Base-by-base conservation (phyloP, 2,888 invertebrate genomes). In the Glaucopsyche alexis region DNA sequence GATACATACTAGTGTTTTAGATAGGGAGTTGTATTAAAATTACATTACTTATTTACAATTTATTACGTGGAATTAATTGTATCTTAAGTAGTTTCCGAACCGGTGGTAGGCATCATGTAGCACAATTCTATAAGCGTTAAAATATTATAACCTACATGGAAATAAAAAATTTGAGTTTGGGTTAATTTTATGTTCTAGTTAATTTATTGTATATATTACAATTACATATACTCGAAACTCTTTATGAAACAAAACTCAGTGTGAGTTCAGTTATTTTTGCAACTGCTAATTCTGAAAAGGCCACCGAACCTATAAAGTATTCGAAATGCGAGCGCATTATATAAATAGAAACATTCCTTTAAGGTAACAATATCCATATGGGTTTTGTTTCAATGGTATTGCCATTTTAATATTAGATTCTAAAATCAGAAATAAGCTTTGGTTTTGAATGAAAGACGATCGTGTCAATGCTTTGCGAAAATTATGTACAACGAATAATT, bases 251-350 rank as follows among this genome's bases (percentile, higher is more conserved):
- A 47, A 69, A 69, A 69, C 69, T 29, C 69, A 69, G 14, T 47
- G 47, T 19, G 69, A 47, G 69, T 69, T 11, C 29, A 80, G 80
- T 81, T 85, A 85, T 85, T 84, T 85, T 81, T 73, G 80, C 80
- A 77, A 77, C 80, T 77, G 78, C 77, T 73, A 78, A 79, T 81
- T 76, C 80, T 80, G 80, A 77, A 82, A 79, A 82, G 83, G 81
- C 81, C 80, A 78, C 79, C 75, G 82, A 84, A 82, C 83, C 71
- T 71, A 47, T 70, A 55, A 75, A 75, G 74, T 74, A 72, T 71
- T 71, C 67, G 67, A 66, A 71, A 71, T 77, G 75, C 47, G 77
- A 70, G 74, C 76, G 77, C 75, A 75, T 76, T 78, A 73, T 78
- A 73, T 77, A 74, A 76, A 76, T 76, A 74, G 47, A 72, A 52